These are phyloP conservation scores for Carettochelys insculpta DNA, from an alignment of 2,113 vertebrate species.

Conservation along the genomic window DNA sequence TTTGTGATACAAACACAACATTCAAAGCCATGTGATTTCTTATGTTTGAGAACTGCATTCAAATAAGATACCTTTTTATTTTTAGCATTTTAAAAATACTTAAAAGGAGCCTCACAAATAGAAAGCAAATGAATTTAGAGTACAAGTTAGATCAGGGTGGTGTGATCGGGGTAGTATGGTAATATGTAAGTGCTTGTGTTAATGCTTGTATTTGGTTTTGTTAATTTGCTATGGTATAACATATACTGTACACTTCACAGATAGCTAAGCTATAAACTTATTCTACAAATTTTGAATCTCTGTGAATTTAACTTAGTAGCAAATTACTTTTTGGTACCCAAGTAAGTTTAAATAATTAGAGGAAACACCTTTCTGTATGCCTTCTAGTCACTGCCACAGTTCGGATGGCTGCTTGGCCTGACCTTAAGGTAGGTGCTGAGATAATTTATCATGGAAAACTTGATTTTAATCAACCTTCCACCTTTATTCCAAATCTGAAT, in stretches of 20 bases:
- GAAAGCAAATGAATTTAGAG: not conserved
- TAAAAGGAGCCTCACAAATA: not conserved
- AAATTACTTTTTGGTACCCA: not conserved
- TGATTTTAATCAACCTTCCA: fast-evolving
- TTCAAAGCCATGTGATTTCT: not conserved
- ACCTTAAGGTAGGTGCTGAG: not conserved
- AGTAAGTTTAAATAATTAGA: not conserved
- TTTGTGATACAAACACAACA: constrained; percentile 48
- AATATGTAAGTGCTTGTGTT: not conserved
- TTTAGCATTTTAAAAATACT: not conserved
- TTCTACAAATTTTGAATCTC: not conserved
- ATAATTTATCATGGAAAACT: not conserved
- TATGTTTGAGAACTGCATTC: not conserved
- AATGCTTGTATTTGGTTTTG: not conserved
- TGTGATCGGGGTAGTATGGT: no score
- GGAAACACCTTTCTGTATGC: not conserved
- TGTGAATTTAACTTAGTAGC: not conserved
- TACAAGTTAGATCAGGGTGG: not conserved
- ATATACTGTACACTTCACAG: fast-evolving
- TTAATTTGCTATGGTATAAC: not conserved
- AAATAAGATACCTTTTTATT: not conserved
- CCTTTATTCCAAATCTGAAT: not conserved
- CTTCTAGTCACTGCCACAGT: not conserved
- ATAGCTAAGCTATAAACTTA: not conserved
- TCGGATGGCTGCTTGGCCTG: not conserved